Conservation (phyloP, 37 sponge, comb jelly and placozoan genomes). For the Diacarnus erythraeanus region DNA sequence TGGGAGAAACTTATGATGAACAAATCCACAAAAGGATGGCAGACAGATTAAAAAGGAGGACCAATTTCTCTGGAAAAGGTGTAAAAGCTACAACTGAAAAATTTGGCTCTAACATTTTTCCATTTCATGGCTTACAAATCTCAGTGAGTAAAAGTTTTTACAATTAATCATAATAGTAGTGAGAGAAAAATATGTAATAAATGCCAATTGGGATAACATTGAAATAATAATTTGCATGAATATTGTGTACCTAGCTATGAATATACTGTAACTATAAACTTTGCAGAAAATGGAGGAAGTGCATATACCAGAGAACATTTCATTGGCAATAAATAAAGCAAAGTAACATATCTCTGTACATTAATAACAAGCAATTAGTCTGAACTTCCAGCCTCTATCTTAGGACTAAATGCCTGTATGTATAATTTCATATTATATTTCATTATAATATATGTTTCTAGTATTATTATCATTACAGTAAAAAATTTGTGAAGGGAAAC, state of each 20-base stretch:
- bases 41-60: slow-evolving; percentile 62
- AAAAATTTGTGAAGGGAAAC: too few relatives aligned
- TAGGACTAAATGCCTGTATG: too few relatives aligned
- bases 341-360: too few relatives aligned
- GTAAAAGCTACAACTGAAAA: slow-evolving; percentile 47
- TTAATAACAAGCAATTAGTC: too few relatives aligned
- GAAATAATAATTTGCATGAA: background rate
- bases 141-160: slow-evolving; percentile 45
- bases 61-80: slow-evolving; percentile 62
- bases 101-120: slow-evolving; percentile 80
- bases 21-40: slow-evolving; percentile 53
- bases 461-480: too few relatives aligned
- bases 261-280: background rate
- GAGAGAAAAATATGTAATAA: background rate
- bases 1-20: slow-evolving; percentile 59
- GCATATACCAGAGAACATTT: background rate
- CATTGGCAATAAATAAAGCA: background rate
- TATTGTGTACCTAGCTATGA: background rate
- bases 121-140: slow-evolving; percentile 86
- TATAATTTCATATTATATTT: too few relatives aligned
- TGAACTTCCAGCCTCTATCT: too few relatives aligned
- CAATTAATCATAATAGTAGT: background rate
- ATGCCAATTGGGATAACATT: background rate
- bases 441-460: too few relatives aligned
- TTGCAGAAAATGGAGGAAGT: slow-evolving; percentile 35